Evolutionary conservation across 2,113 vertebrate genomes (phyloP).

Genomic region (Melanocharis versteri): DNA sequence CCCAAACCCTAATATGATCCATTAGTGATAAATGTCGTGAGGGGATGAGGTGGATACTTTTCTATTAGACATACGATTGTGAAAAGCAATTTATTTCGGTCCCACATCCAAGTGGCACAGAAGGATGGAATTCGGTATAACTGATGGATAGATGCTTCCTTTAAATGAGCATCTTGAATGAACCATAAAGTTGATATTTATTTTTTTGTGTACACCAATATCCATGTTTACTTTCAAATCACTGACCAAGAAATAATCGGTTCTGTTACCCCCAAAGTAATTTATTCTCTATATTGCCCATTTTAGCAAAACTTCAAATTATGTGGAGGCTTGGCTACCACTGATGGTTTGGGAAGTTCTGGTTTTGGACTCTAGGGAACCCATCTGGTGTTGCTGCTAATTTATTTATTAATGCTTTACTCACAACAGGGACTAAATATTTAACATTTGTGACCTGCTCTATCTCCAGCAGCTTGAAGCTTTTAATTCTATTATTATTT

Average conservation of each 20-base stretch:
- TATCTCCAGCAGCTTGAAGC: neutral
- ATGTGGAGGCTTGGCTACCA: neutral
- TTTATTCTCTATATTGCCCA: neutral
- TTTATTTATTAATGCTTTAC: slow-evolving; percentile 8
- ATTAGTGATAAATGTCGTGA: neutral
- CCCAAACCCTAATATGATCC: neutral
- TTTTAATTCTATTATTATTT: slow-evolving; percentile 31
- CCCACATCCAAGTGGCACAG: neutral
- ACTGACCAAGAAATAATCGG: neutral
- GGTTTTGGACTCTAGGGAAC: neutral
- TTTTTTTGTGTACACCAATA: neutral
- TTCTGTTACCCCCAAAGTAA: neutral
- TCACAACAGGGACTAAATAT: neutral
- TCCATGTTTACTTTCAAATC: neutral
- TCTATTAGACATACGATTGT: neutral
- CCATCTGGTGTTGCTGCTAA: neutral
- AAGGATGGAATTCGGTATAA: neutral
- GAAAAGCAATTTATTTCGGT: neutral
- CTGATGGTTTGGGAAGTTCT: neutral
- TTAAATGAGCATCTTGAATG: neutral
- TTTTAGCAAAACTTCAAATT: neutral
- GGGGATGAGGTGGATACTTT: neutral
- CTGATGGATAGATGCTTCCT: neutral
- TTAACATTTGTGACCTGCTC: neutral
- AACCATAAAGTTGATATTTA: neutral